Percentiles rank a stretch among this genome's conserved stretches.
Evolutionary conservation across 2,113 vertebrate genomes (phyloP).

Genomic region (Erythrocercus mccallii): DNA sequence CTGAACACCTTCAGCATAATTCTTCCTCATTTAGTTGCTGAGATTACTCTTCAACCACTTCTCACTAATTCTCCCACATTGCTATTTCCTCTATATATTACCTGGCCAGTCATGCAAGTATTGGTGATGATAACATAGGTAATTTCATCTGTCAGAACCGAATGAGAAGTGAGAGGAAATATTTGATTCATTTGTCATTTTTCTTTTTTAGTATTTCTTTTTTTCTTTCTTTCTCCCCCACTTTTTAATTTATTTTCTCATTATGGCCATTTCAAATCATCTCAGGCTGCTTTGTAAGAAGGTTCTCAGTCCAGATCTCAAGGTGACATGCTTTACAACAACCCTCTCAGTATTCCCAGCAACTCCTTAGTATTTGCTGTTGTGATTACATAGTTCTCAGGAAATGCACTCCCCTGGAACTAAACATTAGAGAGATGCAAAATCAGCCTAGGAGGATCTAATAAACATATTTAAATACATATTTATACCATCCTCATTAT

Average conservation of each 20-base stretch:
- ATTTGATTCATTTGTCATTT: neutral
- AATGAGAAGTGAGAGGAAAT: neutral
- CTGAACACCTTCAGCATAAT: neutral
- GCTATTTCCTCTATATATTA: neutral
- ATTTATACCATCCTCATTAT: neutral
- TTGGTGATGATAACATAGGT: neutral
- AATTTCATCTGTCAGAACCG: neutral
- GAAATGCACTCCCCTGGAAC: neutral
- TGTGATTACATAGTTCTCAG: neutral
- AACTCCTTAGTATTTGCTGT: neutral
- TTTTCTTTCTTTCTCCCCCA: accelerated
- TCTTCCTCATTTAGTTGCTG: neutral
- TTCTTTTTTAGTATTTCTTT: neutral
- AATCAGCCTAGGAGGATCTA: neutral
- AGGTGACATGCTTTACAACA: neutral
- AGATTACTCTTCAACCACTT: neutral
- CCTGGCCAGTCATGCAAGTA: neutral
- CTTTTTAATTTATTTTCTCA: neutral
- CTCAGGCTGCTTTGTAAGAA: neutral
- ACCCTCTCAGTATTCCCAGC: neutral
- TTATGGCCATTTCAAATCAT: neutral
- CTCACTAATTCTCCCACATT: neutral
- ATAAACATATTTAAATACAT: neutral
- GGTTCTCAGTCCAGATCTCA: neutral
- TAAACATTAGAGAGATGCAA: neutral